Evolutionary conservation across 2,797 vertebrate genomes (phyloP), one percentile per base, ranked within the genome.

Genomic region (Morus bassanus): DNA sequence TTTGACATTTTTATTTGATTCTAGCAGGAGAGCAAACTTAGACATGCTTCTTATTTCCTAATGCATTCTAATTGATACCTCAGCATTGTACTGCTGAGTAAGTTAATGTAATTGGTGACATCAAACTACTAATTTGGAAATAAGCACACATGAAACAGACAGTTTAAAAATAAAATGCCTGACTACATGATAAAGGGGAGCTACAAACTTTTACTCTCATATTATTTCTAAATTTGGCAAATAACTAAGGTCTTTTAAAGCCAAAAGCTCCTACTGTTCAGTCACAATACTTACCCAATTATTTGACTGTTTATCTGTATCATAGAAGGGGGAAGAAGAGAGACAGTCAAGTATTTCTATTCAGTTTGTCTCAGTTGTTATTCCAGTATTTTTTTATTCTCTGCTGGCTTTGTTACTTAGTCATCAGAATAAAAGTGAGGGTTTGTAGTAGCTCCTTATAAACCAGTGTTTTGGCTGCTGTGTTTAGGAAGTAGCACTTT

Each of bases 1-100:
- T 98, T 98, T 98, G 98, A 98, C 98, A 97, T 98, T 98, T 98
- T 98, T 98, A 98, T 98, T 98, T 97, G 93, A 97, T 98, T 98
- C 96, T 95, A 96, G 93, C 93, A 97, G 95, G 92, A 97, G 96
- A 97, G 96, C 90, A 96, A 97, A 96, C 94, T 97, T 96, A 94
- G 92, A 91, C 88, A 68, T 96, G 95, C 95, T 97, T 97, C 95
- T 96, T 97, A 96, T 97, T 97, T 98, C 90, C 85, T 97, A 97
- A 97, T 95, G 51, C 89, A 96, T 97, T 97, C 91, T 97, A 97
- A 92, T 95, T 50, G 63, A 93, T 97, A 96, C 92, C 94, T 93
- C 82, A 85, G 91, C 75, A 95, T 97, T 97, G 94, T 97, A 81
- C 57, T 95, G 93, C 83, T 97, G 93, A 88, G 85, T 94, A 97